A percentile compares a stretch with the other conserved stretches of the same genome.
Conservation (phyloP, 2,113 vertebrate species). For the Herpailurus yagouaroundi region DNA sequence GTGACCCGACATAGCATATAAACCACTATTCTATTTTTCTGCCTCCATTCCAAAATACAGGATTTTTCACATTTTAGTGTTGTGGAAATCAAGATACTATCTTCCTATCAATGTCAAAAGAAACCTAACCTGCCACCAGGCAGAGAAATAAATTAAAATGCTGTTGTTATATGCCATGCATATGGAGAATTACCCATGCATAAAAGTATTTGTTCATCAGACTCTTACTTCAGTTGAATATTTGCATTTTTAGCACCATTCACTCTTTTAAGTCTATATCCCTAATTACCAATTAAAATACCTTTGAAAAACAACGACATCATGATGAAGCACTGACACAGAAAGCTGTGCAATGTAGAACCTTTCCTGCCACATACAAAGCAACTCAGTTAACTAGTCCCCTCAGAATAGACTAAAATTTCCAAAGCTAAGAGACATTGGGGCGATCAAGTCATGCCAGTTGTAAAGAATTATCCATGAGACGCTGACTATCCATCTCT, state of each 20-base stretch:
- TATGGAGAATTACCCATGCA: not conserved
- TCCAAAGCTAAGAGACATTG: not conserved
- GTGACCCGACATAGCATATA: not conserved
- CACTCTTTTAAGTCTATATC: not conserved
- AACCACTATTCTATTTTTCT: not conserved
- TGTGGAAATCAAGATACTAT: not conserved
- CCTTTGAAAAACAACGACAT: not conserved
- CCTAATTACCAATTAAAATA: slow-evolving; percentile 11
- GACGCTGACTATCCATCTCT: not conserved
- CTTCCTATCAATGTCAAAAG: not conserved
- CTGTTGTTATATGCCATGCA: not conserved
- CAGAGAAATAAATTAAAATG: slow-evolving; percentile 49
- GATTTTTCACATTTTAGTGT: slow-evolving; percentile 29
- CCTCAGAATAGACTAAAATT: not conserved
- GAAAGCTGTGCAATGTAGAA: not conserved
- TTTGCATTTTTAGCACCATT: not conserved
- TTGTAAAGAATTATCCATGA: not conserved
- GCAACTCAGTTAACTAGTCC: not conserved
- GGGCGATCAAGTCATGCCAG: not conserved
- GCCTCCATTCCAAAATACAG: not conserved
- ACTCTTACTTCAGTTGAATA: slow-evolving; percentile 17
- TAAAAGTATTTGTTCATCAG: not conserved
- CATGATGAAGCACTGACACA: not conserved
- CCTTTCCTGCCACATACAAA: not conserved
- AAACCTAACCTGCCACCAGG: not conserved